Evolutionary conservation across 2,797 vertebrate species (phyloP).

Genomic region (Somateria mollissima): DNA sequence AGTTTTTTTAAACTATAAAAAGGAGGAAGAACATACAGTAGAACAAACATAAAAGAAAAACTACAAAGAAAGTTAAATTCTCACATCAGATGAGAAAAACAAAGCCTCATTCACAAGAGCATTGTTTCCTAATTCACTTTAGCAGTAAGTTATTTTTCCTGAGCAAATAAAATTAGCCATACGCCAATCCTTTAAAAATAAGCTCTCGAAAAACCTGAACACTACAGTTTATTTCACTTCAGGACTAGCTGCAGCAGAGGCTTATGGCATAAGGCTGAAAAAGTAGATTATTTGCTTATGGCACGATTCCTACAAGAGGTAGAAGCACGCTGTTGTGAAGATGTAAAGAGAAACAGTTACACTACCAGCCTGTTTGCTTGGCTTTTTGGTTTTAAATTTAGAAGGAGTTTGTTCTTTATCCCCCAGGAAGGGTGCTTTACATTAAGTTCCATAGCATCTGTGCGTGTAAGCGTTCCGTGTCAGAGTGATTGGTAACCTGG

Average conservation of each 20-base stretch:
- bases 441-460: neutral
- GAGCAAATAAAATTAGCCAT: neutral
- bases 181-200: neutral
- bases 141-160: neutral
- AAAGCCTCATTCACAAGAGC: neutral
- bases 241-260: neutral
- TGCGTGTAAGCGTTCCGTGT: neutral
- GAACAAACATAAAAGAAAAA: neutral
- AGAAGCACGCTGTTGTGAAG: neutral
- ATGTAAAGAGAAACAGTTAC: neutral
- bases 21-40: neutral
- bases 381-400: neutral
- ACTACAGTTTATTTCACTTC: neutral
- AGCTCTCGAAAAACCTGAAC: neutral
- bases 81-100: neutral
- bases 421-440: neutral
- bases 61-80: neutral
- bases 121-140: neutral
- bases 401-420: accelerated
- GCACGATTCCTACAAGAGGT: neutral
- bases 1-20: neutral
- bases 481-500: neutral
- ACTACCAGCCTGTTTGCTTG: neutral
- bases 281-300: neutral
- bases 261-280: neutral